Base-by-base conservation (phyloP, 2,797 vertebrate species). In the Miichthys miiuy region DNA sequence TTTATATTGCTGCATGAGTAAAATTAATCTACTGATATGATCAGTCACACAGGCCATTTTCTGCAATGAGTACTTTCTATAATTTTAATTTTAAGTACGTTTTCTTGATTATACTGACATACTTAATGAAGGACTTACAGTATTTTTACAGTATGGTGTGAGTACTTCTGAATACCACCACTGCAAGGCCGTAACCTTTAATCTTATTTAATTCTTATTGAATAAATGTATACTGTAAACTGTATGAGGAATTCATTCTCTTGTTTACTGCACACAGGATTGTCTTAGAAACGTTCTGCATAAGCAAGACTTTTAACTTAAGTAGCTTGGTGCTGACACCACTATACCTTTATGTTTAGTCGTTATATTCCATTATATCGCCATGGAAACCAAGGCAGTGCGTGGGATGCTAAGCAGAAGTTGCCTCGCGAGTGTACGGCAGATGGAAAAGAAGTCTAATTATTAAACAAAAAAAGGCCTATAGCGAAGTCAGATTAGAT, bases 381-480 rank as follows among this genome's bases (percentile, higher is more conserved):
- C 44, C 51, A 34, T 76, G 66, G 63, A 75, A 78, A 70, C 63
- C 8, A 30, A 41, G 18, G 30, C 16, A 18, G 20, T 42, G 47
- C 0, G 4, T 51, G 23, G 12, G 46, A 50, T 50, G 54, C 34
- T 14, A n/a, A n/a, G 18, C n/a, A 27, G 25, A 55, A 70, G 50
- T 30, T 46, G 20, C 46, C 61, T 25, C 60, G 27, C 52, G 47
- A 57, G 60, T 42, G 1, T 34, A 65, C 6, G 7, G 18, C 62
- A 47, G 23, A 58, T 63, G 21, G 38, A 23, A 58, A 54, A 52
- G 41, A 41, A 3, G 4, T 42, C 13, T 2, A 46, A 63, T 73
- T 67, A 76, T 72, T 63, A 0, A 73, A 51, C 9, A 57, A 57
- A 66, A 51, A 64, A 67, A 58, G 58, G 51, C 82, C 67, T 62